Conservation (phyloP, 2,888 invertebrate species). For the Ephialtes manifestator region DNA sequence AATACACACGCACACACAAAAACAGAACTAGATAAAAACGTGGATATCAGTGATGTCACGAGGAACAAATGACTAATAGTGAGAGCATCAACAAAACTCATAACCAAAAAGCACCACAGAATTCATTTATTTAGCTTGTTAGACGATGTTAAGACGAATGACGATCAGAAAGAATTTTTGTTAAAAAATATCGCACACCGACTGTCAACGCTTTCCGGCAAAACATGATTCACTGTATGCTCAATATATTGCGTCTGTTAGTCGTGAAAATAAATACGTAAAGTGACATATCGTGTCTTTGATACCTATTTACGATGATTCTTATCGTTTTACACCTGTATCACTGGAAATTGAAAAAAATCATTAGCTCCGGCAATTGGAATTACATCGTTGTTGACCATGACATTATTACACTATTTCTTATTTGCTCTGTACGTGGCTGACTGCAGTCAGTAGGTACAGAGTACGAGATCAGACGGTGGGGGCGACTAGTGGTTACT, state of each 20-base stretch:
- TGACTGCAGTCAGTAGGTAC: conserved; percentile 4
- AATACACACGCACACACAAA: neutral
- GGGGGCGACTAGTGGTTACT: conserved; percentile 31
- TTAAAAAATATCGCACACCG: conserved; percentile 4
- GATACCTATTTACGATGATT: conserved; percentile 38
- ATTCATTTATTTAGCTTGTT: neutral
- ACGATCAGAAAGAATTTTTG: neutral
- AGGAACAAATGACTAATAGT: neutral
- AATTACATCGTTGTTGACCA: conserved; percentile 69
- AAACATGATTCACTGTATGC: conserved; percentile 8
- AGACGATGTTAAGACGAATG: neutral
- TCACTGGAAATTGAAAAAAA: conserved; percentile 47
- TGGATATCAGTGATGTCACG: neutral
- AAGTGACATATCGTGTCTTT: neutral
- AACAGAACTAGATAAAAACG: neutral
- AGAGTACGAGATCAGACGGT: neutral
- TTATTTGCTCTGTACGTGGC: conserved; percentile 44
- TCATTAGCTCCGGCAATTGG: conserved; percentile 61
- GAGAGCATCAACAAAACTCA: neutral
- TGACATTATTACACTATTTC: conserved; percentile 69
- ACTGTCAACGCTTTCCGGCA: conserved; percentile 17
- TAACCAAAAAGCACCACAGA: conserved; percentile 6
- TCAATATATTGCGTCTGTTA: neutral
- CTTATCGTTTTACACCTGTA: conserved; percentile 50
- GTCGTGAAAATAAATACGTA: neutral